Conservation (phyloP, 2,113 vertebrate species). For the Mixornis gularis region DNA sequence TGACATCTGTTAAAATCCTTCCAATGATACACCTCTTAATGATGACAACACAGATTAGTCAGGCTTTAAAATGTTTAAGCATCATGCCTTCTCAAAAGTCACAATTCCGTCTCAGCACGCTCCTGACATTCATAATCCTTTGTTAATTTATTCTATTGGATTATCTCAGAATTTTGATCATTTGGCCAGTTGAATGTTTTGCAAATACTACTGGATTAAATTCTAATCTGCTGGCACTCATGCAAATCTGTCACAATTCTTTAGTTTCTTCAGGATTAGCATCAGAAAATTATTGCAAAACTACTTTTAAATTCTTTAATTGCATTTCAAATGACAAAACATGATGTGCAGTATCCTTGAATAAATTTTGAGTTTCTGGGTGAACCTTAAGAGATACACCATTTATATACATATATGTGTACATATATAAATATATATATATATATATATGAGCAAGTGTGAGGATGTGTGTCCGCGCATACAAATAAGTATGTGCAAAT, state of each 20-base stretch:
- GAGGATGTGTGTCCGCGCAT: not conserved
- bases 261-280: not conserved
- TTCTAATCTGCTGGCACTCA: not conserved
- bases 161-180: not conserved
- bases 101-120: not conserved
- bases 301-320: not conserved
- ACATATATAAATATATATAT: too few relatives aligned
- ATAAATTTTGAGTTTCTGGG: not conserved
- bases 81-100: not conserved
- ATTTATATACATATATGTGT: not conserved
- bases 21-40: not conserved
- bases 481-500: not conserved
- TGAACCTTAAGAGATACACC: not conserved
- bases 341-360: not conserved
- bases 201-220: not conserved
- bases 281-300: not conserved
- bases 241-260: not conserved
- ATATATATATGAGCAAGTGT: rapidly evolving
- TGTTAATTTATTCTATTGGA: not conserved
- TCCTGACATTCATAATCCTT: not conserved
- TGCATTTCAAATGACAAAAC: not conserved
- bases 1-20: not conserved
- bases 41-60: not conserved
- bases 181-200: not conserved
- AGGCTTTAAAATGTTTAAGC: not conserved